Percentiles rank a stretch among this genome's conserved stretches.
Evolutionary conservation across 2,113 vertebrate genomes (phyloP).

Genomic region (Cairina moschata): DNA sequence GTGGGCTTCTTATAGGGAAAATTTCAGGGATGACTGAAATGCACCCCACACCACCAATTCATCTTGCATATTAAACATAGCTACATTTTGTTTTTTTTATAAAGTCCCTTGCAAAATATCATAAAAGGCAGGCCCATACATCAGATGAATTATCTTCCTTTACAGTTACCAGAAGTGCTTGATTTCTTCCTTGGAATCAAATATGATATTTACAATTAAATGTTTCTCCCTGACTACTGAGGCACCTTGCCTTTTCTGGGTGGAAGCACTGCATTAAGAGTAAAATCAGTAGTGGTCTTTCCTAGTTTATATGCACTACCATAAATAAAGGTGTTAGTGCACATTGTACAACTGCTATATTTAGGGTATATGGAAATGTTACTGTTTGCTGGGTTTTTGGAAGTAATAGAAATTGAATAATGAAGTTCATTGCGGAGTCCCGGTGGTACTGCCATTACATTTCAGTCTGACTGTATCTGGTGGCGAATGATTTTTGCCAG

Average conservation of each 20-base stretch:
- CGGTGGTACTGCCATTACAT: neutral
- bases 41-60: neutral
- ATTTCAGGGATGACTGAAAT: neutral
- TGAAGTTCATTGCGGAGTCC: neutral
- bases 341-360: neutral
- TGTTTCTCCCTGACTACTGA: neutral
- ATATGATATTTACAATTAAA: neutral
- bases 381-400: neutral
- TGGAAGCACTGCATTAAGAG: neutral
- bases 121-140: neutral
- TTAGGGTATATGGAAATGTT: neutral
- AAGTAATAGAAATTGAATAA: neutral
- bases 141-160: neutral
- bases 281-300: neutral
- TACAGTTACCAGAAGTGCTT: neutral
- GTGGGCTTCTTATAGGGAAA: too few species aligned
- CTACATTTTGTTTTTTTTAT: neutral
- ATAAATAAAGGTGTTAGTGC: neutral
- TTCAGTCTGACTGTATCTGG: neutral
- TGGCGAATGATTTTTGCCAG: neutral
- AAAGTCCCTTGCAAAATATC: constrained; percentile 8
- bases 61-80: neutral
- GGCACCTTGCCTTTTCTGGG: neutral
- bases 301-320: neutral
- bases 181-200: neutral